phyloP scores from a whole-genome alignment of 2,113 vertebrate genomes.

The Sylvilagus bachmani region DNA sequence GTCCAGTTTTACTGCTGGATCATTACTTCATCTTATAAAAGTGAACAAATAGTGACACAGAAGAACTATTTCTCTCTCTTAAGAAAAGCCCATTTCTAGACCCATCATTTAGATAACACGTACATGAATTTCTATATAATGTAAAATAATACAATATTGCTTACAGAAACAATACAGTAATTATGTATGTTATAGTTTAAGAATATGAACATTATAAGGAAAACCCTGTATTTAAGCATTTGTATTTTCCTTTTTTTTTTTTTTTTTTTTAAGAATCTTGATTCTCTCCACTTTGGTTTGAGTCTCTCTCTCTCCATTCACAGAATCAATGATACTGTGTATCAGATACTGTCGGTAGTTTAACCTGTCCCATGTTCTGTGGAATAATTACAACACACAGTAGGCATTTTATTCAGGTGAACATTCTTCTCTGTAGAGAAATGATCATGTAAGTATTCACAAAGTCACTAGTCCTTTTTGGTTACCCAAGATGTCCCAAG shows the following conservation, averaged over 20 bases:
- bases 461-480: rapidly evolving
- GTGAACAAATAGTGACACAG: neutral
- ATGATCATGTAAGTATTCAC: too few species aligned
- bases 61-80: neutral
- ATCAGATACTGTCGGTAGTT: rapidly evolving
- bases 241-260: neutral
- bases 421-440: neutral
- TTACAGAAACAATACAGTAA: neutral
- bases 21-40: neutral
- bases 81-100: constrained; percentile 3
- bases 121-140: neutral
- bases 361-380: neutral
- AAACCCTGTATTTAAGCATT: neutral
- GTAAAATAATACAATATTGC: neutral
- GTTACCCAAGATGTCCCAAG: neutral
- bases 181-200: neutral
- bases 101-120: neutral
- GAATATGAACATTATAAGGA: neutral
- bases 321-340: neutral
- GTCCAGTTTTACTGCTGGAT: neutral
- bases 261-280: neutral
- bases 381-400: neutral
- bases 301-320: neutral
- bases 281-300: neutral
- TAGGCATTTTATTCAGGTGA: neutral